Base-by-base conservation (phyloP, 2,888 invertebrate genomes). In the Piscicola geometra region DNA sequence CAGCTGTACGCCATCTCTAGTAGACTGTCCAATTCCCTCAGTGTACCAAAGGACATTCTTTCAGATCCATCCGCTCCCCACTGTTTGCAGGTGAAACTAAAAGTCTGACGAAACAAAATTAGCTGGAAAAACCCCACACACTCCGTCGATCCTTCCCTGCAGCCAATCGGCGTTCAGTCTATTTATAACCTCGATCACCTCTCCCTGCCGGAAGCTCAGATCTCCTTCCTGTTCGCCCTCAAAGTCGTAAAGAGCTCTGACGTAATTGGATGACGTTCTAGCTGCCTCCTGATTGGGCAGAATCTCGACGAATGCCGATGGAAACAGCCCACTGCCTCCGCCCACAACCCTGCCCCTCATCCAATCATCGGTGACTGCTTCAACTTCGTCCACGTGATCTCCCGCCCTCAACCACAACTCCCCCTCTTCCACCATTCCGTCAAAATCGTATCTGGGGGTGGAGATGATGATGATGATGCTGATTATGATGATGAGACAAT, bases 111-210 rank as follows among this genome's bases (percentile, higher is more conserved):
- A 35, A 79, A 93, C 88, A 85, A 91, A 93, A 85, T 89, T 91
- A 32, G 88, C 87, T 0, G 94, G 94, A 86, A 94, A 93, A 80
- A 93, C 90, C 56, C 94, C 94, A 9, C 28, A 36, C n/a, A 21
- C 32, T 77, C 89, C 90, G 75, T 89, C 89, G 75, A 90, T 86
- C 80, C 89, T 88, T 5, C 94, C 94, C 83, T 88, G 90, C 79
- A 91, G 86, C 94, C 94, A 94, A 80, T 92, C 92, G 47, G 89
- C 88, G 83, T 92, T 91, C 35, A 93, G 87, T 81, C 89, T 88
- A 81, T 89, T 88, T 80, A 90, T 84, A 81, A 94, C 85, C 80
- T 89, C 88, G 77, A 94, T 90, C 79, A 89, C 88, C 80, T 93
- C 90, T 80, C 90, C 90, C 75, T 88, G 88, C 92, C 9, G 25